Evolutionary conservation across 2,888 invertebrate species (phyloP).

Genomic region (Tyria jacobaeae): DNA sequence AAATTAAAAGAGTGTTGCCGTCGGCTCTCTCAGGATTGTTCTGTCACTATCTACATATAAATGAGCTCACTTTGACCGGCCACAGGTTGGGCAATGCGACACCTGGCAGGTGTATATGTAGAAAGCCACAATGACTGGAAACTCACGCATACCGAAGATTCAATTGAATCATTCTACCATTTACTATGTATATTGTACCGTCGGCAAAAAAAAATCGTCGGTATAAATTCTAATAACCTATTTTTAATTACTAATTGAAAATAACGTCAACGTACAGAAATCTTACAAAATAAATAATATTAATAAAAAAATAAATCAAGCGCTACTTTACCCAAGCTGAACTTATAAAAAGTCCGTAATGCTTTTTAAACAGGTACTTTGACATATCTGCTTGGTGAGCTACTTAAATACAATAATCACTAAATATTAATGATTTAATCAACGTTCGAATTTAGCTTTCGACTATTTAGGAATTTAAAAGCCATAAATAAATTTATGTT

Average conservation of each 20-base stretch:
- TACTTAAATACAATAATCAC: not conserved
- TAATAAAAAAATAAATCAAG: not conserved
- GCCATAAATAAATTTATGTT: conserved; percentile 9
- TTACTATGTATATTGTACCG: conserved; percentile 69
- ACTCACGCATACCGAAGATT: conserved; percentile 77
- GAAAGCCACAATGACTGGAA: conserved; percentile 78
- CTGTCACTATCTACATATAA: conserved; percentile 48
- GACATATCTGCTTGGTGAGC: not conserved
- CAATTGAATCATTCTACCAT: conserved; percentile 80
- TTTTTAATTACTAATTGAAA: too few relatives aligned
- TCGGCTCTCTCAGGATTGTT: conserved; percentile 33
- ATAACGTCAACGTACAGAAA: too few relatives aligned
- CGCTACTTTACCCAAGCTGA: not conserved
- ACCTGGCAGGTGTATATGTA: conserved; percentile 64
- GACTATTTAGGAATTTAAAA: conserved; percentile 1
- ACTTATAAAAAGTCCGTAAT: not conserved
- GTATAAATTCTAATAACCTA: not conserved
- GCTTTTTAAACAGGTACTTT: not conserved
- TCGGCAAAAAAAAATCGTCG: conserved; percentile 42
- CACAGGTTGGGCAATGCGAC: conserved; percentile 74
- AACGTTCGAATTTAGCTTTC: conserved; percentile 1
- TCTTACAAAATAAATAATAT: not conserved
- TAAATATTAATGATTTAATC: conserved; percentile 11
- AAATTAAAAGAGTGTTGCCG: conserved; percentile 46
- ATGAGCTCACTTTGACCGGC: conserved; percentile 20